Evolutionary conservation across 2,113 vertebrate genomes (phyloP).

Genomic region (Hemiprocne comata): DNA sequence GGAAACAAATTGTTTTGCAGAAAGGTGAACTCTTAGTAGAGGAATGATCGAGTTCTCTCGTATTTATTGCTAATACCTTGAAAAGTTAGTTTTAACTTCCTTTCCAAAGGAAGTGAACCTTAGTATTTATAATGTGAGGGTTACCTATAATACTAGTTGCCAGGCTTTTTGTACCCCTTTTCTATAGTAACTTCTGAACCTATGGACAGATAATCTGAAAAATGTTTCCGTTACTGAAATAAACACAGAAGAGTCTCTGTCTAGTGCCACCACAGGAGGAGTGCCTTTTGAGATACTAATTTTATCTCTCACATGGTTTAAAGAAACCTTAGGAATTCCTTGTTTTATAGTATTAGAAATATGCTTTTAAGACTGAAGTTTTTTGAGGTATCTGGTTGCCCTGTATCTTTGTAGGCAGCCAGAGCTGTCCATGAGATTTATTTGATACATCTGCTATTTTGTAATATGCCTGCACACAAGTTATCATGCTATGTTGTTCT

Average conservation of each 20-base stretch:
- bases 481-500: neutral
- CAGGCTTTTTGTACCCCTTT: neutral
- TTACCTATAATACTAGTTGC: neutral
- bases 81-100: neutral
- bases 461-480: neutral
- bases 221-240: neutral
- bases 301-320: neutral
- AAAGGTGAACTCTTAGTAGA: neutral
- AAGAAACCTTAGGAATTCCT: neutral
- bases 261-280: neutral
- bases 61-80: neutral
- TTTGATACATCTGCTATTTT: neutral
- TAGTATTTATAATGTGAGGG: neutral
- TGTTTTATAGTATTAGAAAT: neutral
- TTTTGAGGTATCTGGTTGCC: neutral
- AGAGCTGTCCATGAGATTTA: neutral
- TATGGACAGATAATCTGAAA: neutral
- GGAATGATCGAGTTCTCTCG: neutral
- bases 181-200: neutral
- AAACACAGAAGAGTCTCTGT: neutral
- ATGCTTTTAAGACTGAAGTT: neutral
- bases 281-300: neutral
- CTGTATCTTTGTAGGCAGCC: neutral
- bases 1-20: neutral
- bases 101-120: neutral